Percentiles rank a stretch among this genome's conserved stretches.
These are phyloP conservation scores for Gryllus bimaculatus DNA, from an alignment of 1,140 invertebrate genomes.

Conservation along the genomic window DNA sequence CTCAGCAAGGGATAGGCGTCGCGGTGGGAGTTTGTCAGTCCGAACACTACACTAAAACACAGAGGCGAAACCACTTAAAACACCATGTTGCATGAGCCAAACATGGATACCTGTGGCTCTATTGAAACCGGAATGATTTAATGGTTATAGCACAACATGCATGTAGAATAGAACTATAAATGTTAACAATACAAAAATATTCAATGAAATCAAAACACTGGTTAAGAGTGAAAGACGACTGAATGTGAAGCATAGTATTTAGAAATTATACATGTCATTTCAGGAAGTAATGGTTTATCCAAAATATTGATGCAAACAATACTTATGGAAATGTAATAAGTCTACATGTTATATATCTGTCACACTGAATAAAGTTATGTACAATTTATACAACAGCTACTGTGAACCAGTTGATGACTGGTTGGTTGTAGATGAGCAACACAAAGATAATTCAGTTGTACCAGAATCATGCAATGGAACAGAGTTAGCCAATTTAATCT, in stretches of 20 bases:
- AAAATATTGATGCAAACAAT: background rate
- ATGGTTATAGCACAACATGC: background rate
- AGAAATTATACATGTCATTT: too few species aligned
- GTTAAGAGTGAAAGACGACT: too few species aligned
- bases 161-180: too few species aligned
- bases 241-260: too few species aligned
- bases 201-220: too few species aligned
- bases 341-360: background rate
- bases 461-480: background rate
- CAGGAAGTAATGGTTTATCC: too few species aligned
- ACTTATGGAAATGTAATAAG: background rate
- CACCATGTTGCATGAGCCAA: background rate
- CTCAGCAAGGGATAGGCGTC: conserved; percentile 84
- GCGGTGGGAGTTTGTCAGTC: conserved; percentile 44
- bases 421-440: conserved; percentile 3
- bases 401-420: background rate
- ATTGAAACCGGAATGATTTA: background rate
- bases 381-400: background rate
- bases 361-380: background rate
- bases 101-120: background rate
- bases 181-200: too few species aligned
- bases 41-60: conserved; percentile 51
- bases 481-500: too few species aligned
- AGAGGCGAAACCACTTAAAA: conserved; percentile 6
- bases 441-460: background rate